These are phyloP conservation scores for Anoplophora glabripennis DNA, from an alignment of 1,140 invertebrate genomes.

Conservation along the genomic window DNA sequence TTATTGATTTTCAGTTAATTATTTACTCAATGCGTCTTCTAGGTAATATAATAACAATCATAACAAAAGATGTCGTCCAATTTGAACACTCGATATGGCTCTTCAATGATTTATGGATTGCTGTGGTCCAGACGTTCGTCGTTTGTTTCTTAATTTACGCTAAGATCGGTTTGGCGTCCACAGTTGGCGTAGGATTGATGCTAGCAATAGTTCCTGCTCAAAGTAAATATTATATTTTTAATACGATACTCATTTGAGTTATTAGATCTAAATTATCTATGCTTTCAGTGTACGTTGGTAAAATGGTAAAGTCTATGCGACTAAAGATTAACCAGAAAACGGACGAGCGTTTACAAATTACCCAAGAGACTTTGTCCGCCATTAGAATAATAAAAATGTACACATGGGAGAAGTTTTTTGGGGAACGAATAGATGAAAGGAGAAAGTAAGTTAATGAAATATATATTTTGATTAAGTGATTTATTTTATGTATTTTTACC, in stretches of 20 bases:
- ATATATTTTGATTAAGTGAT: too few species aligned
- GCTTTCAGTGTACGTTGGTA: conserved; percentile 31
- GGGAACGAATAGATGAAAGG: conserved; percentile 55
- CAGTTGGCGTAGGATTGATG: conserved; percentile 75
- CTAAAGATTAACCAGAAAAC: conserved; percentile 42
- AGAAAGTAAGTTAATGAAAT: conserved; percentile 23
- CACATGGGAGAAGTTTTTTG: conserved; percentile 80
- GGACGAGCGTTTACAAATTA: conserved; percentile 76
- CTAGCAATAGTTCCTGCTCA: conserved; percentile 81
- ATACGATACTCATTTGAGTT: too few species aligned
- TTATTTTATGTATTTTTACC: too few species aligned
- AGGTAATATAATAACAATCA: conserved; percentile 79
- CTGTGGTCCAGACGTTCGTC: conserved; percentile 73
- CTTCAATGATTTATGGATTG: conserved; percentile 76
- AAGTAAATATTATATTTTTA: conserved; percentile 51
- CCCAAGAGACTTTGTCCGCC: conserved; percentile 80
- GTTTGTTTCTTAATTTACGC: conserved; percentile 74
- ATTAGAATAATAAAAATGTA: conserved; percentile 87
- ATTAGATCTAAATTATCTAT: background rate
- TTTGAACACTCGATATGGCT: conserved; percentile 68
- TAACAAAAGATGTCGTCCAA: conserved; percentile 85
- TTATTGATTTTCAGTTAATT: too few species aligned
- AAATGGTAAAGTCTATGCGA: conserved; percentile 26
- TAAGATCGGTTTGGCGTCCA: conserved; percentile 68
- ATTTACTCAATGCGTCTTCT: too few species aligned